Evolutionary conservation across 2,888 invertebrate genomes (phyloP), one percentile per base, ranked within the genome.

Genomic region (Pantelozetes paolii): DNA sequence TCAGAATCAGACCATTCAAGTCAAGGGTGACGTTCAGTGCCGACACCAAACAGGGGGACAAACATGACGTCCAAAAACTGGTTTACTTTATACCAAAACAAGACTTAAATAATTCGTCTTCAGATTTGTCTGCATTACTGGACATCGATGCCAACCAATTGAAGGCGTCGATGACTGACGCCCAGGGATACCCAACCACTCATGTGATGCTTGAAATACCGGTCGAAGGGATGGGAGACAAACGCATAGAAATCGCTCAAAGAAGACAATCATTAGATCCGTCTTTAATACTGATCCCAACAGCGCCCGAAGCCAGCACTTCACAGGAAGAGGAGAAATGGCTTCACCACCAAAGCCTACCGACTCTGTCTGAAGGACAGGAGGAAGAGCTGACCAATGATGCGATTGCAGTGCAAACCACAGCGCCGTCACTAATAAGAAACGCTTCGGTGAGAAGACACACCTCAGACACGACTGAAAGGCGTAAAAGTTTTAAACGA

Each of bases 21-120:
- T 75, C 75, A 48, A 45, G 70, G 32, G 75, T 75, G 9, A 75
- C 75, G 6, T 75, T 75, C 23, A 73, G 73, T 50, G 72, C 67
- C 11, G 75, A 75, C 28, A 72, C 72, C 11, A 72, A 75, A 71
- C 36, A 20, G 20, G 54, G 23, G 8, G 62, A 71, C 18, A 73
- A 71, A 69, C n/a, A 69, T 59, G 32, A 59, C 13, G 2, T 30
- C 9, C 28, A 70, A 9, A 28, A 36, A 42, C 18, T 40, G 18
- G n/a, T 32, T 18, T 40, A 40, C 26, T 28, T 26, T 30, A 45
- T 54, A 26, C 54, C 40, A 1, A 36, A 70, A 54, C 26, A 18
- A 28, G 1, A 26, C 0, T 30, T 23, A 3, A 28, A 73, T 18
- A 70, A 74, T 30, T 74, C 74, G 36, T 71, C 54, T 59, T 70